Percentiles rank a stretch among this genome's conserved stretches.
Conservation (phyloP, 1,140 invertebrate genomes). For the Pachyrhynchus sulphureomaculatus region DNA sequence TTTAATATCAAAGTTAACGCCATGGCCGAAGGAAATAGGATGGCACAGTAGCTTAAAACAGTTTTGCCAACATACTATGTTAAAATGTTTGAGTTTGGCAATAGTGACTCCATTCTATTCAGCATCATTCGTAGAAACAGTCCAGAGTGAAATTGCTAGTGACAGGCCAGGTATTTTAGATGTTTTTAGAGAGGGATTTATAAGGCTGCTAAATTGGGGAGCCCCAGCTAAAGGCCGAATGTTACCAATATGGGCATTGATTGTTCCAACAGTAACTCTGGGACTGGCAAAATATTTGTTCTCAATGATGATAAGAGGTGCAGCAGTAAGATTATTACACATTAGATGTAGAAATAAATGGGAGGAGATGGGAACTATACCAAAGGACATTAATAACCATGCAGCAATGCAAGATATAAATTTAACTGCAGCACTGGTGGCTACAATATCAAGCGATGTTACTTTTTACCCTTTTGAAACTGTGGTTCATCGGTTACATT, state of each 20-base stretch:
- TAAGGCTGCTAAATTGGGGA: constrained; percentile 79
- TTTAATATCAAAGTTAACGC: constrained; percentile 83
- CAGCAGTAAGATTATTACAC: constrained; percentile 60
- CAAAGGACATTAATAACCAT: constrained; percentile 58
- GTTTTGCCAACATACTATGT: constrained; percentile 76
- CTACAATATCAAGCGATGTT: constrained; percentile 76
- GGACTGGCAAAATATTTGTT: constrained; percentile 75
- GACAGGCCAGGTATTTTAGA: constrained; percentile 90
- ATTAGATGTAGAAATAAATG: constrained; percentile 53
- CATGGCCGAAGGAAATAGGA: constrained; percentile 87
- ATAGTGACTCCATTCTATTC: constrained; percentile 91
- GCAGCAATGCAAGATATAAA: constrained; percentile 66
- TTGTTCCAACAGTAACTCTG: constrained; percentile 79
- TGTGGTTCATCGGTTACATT: constrained; percentile 77
- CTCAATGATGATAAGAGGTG: constrained; percentile 61
- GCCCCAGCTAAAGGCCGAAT: constrained; percentile 78
- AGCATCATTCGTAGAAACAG: constrained; percentile 91
- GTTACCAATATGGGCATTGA: constrained; percentile 85
- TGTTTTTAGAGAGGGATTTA: constrained; percentile 85
- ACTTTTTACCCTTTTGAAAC: constrained; percentile 92
- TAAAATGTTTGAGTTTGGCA: constrained; percentile 82
- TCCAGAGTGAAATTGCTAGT: constrained; percentile 94
- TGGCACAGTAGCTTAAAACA: constrained; percentile 73
- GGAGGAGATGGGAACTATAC: constrained; percentile 61
- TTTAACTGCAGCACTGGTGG: constrained; percentile 69